Evolutionary conservation across 2,797 vertebrate species (phyloP).

Genomic region (Limnodromus scolopaceus): DNA sequence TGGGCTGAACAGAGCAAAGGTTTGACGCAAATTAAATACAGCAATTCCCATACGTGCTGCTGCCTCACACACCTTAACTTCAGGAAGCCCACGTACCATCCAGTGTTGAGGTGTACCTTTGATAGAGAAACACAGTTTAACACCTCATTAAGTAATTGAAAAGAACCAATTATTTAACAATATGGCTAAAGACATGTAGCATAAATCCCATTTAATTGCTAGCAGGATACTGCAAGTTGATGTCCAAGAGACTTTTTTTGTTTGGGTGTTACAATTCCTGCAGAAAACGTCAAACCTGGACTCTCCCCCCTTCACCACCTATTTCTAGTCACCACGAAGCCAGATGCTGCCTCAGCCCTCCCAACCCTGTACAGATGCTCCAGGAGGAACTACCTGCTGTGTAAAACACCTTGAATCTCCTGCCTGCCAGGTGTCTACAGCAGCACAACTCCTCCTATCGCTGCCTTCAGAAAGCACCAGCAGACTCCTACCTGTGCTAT

Average conservation of each 20-base stretch:
- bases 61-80: neutral
- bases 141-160: neutral
- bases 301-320: neutral
- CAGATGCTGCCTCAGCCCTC: neutral
- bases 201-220: neutral
- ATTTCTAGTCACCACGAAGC: neutral
- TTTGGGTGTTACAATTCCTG: neutral
- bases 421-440: neutral
- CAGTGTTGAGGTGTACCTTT: fast-evolving
- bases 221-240: neutral
- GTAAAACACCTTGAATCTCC: neutral
- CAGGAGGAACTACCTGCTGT: neutral
- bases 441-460: neutral
- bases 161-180: neutral
- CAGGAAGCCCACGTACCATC: neutral
- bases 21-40: neutral
- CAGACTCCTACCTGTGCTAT: neutral
- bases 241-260: neutral
- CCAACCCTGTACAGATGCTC: neutral
- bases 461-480: too few relatives aligned
- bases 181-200: neutral
- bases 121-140: neutral
- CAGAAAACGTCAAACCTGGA: neutral
- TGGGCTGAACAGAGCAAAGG: neutral
- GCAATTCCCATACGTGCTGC: neutral